These are phyloP conservation scores for Macrotus californicus DNA, from an alignment of 2,113 vertebrate genomes.

Conservation along the genomic window DNA sequence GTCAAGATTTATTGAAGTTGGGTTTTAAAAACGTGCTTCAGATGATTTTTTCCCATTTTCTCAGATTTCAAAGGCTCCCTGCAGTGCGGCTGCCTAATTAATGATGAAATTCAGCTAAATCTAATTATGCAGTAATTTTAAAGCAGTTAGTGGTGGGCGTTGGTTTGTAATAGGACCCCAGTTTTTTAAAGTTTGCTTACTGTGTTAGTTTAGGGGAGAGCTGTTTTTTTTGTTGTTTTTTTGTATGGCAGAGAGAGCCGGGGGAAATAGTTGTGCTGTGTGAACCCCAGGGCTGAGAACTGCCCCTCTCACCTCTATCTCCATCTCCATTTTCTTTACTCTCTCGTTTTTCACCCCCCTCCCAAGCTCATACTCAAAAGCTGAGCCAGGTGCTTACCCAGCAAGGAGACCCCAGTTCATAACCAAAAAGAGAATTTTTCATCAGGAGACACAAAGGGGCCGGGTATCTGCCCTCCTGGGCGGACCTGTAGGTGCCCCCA, in stretches of 20 bases:
- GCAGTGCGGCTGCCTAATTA: constrained; percentile 84
- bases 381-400: background rate
- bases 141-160: constrained; percentile 84
- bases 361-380: background rate
- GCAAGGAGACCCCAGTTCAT: background rate
- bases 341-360: background rate
- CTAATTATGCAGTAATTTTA: constrained; percentile 88
- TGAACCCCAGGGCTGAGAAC: background rate
- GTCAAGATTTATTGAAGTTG: constrained; percentile 82
- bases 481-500: constrained; percentile 25
- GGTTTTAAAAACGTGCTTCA: constrained; percentile 81
- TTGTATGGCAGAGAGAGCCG: constrained; percentile 66
- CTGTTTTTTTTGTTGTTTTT: constrained; percentile 48
- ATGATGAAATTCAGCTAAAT: constrained; percentile 87
- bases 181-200: constrained; percentile 83
- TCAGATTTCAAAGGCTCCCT: constrained; percentile 84
- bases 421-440: constrained; percentile 69
- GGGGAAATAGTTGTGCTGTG: constrained; percentile 54
- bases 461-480: constrained; percentile 43
- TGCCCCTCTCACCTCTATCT: background rate
- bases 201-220: constrained; percentile 79
- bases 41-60: constrained; percentile 85
- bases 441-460: constrained; percentile 75
- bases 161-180: constrained; percentile 83
- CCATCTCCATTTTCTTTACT: background rate